These are phyloP conservation scores for Ashinkailepas kermadecensis DNA, from an alignment of 2,888 invertebrate genomes.

Conservation along the genomic window DNA sequence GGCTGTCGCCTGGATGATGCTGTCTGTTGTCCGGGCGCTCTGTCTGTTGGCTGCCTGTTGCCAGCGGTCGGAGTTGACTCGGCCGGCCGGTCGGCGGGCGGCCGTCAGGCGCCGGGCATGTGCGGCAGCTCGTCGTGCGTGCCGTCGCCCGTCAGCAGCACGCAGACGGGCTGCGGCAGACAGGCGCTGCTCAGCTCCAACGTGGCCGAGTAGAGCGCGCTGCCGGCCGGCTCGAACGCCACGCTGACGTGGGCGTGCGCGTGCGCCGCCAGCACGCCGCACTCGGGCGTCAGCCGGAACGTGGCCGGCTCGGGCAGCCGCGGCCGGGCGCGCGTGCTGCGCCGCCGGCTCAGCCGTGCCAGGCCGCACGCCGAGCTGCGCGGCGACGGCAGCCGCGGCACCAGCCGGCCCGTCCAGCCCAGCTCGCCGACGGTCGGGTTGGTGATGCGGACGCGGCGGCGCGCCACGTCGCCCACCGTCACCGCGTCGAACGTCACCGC, in stretches of 20 bases:
- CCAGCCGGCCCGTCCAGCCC: not conserved
- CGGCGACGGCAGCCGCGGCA: conserved; percentile 2
- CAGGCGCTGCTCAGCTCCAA: conserved; percentile 3
- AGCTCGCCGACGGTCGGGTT: conserved; percentile 10
- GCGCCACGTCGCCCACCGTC: not conserved
- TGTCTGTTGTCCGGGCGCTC: no score
- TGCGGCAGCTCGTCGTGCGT: conserved; percentile 10
- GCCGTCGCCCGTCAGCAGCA: not conserved
- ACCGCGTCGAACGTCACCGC: not conserved
- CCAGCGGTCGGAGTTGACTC: no score
- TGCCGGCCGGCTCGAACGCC: not conserved
- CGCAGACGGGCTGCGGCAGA: conserved; percentile 1
- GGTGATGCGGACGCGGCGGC: not conserved
- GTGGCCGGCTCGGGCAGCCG: conserved; percentile 1
- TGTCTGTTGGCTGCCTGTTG: no score
- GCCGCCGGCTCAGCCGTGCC: not conserved
- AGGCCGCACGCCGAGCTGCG: not conserved
- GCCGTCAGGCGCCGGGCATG: conserved; percentile 1
- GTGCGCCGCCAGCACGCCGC: conserved; percentile 11
- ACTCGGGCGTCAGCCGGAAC: not conserved
- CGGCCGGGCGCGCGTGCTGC: conserved; percentile 1
- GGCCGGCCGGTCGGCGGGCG: no score
- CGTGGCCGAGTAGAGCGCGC: not conserved
- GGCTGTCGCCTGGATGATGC: no score
- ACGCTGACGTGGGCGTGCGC: not conserved